A percentile compares a stretch with the other conserved stretches of the same genome.
Evolutionary conservation across 1,140 invertebrate genomes (phyloP).

Genomic region (Scylla paramamosain): DNA sequence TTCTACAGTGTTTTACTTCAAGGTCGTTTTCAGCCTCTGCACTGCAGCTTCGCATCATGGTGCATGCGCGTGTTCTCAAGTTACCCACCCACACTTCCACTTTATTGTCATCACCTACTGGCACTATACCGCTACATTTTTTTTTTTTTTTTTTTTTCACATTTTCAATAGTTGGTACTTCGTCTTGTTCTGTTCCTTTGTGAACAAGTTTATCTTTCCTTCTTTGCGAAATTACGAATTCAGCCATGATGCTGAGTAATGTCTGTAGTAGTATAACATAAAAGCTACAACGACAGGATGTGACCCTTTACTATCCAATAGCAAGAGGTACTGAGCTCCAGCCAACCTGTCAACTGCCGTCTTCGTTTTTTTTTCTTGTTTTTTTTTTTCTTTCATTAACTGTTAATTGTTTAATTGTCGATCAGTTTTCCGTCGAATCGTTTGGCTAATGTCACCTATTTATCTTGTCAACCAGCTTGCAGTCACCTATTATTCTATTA

Average conservation of each 20-base stretch:
- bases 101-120: slow-evolving; percentile 8
- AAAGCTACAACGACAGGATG: too few species aligned
- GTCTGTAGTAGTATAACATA: too few species aligned
- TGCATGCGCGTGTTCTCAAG: background rate
- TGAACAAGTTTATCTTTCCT: slow-evolving; percentile 29
- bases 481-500: too few species aligned
- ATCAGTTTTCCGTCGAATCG: too few species aligned
- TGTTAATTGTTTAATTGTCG: too few species aligned
- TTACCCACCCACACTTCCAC: background rate
- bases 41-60: background rate
- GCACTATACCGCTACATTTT: slow-evolving; percentile 25
- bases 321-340: too few species aligned
- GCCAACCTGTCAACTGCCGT: too few species aligned
- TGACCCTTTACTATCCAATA: too few species aligned
- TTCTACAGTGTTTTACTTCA: background rate
- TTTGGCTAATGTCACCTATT: too few species aligned
- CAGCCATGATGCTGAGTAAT: background rate
- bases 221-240: slow-evolving; percentile 33
- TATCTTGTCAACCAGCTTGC: too few species aligned
- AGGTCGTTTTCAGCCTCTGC: background rate
- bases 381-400: too few species aligned
- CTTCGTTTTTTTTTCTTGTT: too few species aligned
- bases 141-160: slow-evolving; percentile 43
- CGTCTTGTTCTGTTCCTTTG: slow-evolving; percentile 25
- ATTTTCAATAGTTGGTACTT: background rate